These are phyloP conservation scores for Phacellophora camtschatica DNA, from an alignment of 30 jellyfish, hydroid and myxozoan genomes.

Conservation along the genomic window DNA sequence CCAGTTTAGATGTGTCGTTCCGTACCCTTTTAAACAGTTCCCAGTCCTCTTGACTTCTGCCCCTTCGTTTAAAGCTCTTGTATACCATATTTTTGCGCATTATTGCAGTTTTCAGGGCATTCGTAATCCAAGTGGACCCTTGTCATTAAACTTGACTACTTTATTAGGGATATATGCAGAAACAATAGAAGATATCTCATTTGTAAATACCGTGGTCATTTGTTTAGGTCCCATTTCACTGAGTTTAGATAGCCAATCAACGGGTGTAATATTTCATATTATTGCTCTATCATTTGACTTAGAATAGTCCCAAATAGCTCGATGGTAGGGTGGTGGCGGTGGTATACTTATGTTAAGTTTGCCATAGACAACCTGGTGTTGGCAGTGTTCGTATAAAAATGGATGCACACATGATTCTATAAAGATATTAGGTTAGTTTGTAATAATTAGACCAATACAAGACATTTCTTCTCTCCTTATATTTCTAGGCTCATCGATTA, in stretches of 20 bases:
- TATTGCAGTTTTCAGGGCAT: neutral
- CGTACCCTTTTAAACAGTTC: neutral
- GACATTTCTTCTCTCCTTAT: neutral
- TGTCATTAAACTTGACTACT: neutral
- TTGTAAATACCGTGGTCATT: neutral
- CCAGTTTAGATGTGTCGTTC: conserved; percentile 9
- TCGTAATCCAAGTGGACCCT: conserved; percentile 2
- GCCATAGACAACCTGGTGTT: conserved; percentile 16
- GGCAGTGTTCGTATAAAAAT: conserved; percentile 23
- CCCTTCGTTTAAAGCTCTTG: neutral
- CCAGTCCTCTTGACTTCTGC: conserved; percentile 22
- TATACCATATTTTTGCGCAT: neutral
- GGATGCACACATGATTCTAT: conserved; percentile 23
- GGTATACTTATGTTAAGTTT: neutral
- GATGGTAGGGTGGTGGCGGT: too few species aligned
- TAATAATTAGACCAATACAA: neutral
- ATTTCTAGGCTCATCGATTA: conserved; percentile 16
- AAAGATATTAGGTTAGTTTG: conserved; percentile 21
- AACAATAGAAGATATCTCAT: neutral
- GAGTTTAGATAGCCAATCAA: neutral
- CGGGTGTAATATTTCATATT: neutral
- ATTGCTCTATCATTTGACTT: neutral
- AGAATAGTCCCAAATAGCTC: conserved; percentile 30
- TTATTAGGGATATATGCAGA: neutral
- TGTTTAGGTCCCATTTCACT: neutral